These are phyloP conservation scores for Hyla sarda DNA, from an alignment of 2,113 vertebrate genomes.

Conservation along the genomic window DNA sequence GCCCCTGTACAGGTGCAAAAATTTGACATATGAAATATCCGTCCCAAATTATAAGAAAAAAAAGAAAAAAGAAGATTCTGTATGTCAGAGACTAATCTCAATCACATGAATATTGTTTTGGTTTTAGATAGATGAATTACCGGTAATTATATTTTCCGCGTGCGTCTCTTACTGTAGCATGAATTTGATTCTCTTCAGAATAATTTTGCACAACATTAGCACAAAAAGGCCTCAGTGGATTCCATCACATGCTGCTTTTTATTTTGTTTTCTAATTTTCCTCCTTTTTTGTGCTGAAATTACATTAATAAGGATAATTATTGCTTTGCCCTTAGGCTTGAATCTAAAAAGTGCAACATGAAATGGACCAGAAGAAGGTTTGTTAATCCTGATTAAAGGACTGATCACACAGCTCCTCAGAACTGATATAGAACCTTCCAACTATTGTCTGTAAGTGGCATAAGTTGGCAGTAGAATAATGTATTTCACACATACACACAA, in stretches of 20 bases:
- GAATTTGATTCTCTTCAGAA: neutral
- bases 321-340: neutral
- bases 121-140: neutral
- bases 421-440: neutral
- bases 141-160: neutral
- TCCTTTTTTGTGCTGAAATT: neutral
- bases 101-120: neutral
- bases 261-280: neutral
- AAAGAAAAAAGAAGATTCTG: neutral
- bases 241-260: neutral
- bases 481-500: neutral
- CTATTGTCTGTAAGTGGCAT: neutral
- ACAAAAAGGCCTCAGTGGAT: neutral
- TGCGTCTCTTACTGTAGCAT: neutral
- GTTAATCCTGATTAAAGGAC: conserved; percentile 18
- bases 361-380: neutral
- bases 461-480: neutral
- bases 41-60: too few species aligned
- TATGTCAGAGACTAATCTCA: neutral
- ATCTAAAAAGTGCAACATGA: neutral
- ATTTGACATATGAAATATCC: too few species aligned
- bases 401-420: too few species aligned
- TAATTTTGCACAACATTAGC: neutral
- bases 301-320: neutral
- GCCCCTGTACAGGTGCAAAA: too few species aligned